Evolutionary conservation across 2,888 invertebrate genomes (phyloP).

Genomic region (Spisula subtruncata): DNA sequence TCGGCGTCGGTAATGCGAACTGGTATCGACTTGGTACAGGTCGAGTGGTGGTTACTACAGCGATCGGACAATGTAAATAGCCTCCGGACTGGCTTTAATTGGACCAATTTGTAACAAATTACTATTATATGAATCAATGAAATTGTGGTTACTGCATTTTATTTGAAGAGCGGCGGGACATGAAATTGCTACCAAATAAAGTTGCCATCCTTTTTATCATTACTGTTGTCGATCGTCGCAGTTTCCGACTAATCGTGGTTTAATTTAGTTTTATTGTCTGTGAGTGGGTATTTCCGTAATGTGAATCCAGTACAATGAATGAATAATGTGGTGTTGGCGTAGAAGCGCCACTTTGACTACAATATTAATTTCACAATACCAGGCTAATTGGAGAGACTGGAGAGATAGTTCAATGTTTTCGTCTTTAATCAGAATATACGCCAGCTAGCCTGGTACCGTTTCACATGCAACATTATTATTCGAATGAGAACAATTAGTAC

Average conservation of each 20-base stretch:
- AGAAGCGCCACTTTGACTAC: neutral
- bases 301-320: neutral
- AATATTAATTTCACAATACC: neutral
- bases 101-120: conserved; percentile 34
- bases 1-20: neutral
- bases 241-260: neutral
- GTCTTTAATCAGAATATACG: neutral
- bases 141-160: neutral
- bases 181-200: neutral
- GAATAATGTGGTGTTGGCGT: neutral
- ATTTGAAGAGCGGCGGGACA: neutral
- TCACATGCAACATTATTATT: neutral
- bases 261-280: neutral
- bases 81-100: conserved; percentile 26
- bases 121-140: conserved; percentile 31
- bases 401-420: neutral
- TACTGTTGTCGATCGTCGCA: neutral
- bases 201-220: neutral
- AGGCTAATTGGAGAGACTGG: neutral
- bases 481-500: neutral
- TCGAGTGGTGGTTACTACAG: conserved; percentile 7
- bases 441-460: neutral
- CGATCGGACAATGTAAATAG: conserved; percentile 25
- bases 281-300: neutral
- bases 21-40: conserved; percentile 1